phyloP scores from a whole-genome alignment of 2,888 invertebrate genomes.

The Dryadula phaetusa region DNA sequence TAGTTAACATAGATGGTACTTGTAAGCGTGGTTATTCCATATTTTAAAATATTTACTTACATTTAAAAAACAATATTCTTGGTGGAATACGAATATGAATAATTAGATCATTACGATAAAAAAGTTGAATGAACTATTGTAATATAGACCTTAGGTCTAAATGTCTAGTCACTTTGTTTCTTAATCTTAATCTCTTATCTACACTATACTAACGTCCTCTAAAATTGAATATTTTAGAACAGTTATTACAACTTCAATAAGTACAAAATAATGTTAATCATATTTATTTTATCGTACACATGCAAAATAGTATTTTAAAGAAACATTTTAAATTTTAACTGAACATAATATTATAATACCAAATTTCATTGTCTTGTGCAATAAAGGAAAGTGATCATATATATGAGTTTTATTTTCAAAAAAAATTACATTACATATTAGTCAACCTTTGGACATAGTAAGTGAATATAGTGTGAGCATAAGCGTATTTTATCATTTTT shows the following conservation, averaged over 20 bases:
- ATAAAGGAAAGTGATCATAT: neutral
- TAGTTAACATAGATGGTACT: constrained; percentile 13
- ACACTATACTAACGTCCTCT: neutral
- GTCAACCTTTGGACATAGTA: no score
- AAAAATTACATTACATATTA: no score
- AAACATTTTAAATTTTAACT: constrained; percentile 3
- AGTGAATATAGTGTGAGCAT: neutral
- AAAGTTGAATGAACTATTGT: constrained; percentile 8
- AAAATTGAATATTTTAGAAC: neutral
- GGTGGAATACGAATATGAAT: neutral
- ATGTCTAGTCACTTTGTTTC: constrained; percentile 3
- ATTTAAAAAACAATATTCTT: neutral
- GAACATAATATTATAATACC: neutral
- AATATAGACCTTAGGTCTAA: constrained; percentile 13
- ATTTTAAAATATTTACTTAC: constrained; percentile 10
- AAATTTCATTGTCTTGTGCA: constrained; percentile 17
- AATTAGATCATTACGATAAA: constrained; percentile 7
- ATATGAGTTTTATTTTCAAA: neutral
- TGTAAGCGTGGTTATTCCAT: neutral
- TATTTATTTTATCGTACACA: neutral
- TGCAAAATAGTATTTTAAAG: neutral
- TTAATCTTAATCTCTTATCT: constrained; percentile 1
- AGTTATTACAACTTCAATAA: constrained; percentile 1
- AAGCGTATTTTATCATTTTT: no score
- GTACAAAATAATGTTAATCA: constrained; percentile 19